Base-by-base conservation (phyloP, 2,888 invertebrate species). In the Oxyteleia sp. region DNA sequence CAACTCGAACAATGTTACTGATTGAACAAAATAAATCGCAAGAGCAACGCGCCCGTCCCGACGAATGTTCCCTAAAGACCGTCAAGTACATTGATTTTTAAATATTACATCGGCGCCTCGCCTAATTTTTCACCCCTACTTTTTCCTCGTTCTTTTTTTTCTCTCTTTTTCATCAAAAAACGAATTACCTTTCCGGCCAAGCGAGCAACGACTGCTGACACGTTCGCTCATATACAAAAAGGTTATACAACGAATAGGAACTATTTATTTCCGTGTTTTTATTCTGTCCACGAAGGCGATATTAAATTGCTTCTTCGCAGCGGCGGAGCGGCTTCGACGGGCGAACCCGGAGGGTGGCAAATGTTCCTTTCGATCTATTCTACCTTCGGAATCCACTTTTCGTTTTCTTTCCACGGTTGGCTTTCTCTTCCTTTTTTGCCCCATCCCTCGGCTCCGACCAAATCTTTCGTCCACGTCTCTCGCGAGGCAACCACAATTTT, bases 251-350 rank as follows among this genome's bases (percentile, higher is more conserved):
- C 84, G 86, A 88, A 88, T 87, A 85, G 75, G 80, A 86, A 89
- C 89, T 90, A 91, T 91, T 90, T 90, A 90, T 91, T 88, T 87
- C 83, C 85, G 89, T 90, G 91, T 90, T 90, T 91, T 90, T 91
- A 91, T 91, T 91, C 90, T 87, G 86, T 84, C 87, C 88, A 88
- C 89, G 88, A 85, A 87, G 89, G 80, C 87, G 90, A 91, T 91
- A 91, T 91, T 90, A 91, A 91, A 91, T 90, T 90, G 90, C 91
- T 88, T 87, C 88, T 88, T 88, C 87, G 88, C 81, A 86, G 82
- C 79, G 80, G 66, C 64, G 51, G 49, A 63, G 69, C 47, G 43
- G 53, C 69, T 69, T 45, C 15, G 35, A 43, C 43, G 20, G 57
- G 45, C 68, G 26, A 51, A 41, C 29, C 20, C 49, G 32, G 66